Conservation (phyloP, 2,113 vertebrate genomes). For the Pongo pygmaeus region DNA sequence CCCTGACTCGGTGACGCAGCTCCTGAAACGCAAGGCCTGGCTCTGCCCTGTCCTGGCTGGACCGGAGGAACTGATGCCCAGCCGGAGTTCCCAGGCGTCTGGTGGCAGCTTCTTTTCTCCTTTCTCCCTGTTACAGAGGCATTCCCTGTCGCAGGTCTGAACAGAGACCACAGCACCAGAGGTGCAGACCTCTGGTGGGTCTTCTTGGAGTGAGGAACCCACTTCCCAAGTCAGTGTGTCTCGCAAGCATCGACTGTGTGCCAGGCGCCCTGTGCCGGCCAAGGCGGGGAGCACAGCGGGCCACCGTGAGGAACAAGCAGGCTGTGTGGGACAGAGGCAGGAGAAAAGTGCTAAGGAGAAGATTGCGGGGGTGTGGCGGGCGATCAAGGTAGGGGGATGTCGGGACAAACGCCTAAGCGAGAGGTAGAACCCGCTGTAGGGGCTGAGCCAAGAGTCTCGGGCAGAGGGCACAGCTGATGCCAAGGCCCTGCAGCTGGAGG, state of each 20-base stretch:
- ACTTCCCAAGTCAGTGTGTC: too few relatives aligned
- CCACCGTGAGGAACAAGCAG: too few relatives aligned
- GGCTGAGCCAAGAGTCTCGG: neutral
- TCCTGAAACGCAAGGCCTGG: accelerated
- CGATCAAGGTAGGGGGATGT: accelerated
- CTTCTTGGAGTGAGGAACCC: too few relatives aligned
- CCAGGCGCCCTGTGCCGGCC: too few relatives aligned
- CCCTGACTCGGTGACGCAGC: accelerated
- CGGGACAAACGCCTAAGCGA: accelerated
- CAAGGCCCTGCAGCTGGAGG: neutral
- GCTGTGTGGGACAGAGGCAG: accelerated
- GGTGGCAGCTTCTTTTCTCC: accelerated
- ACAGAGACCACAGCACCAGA: too few relatives aligned
- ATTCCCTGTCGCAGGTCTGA: too few relatives aligned
- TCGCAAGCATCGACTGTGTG: too few relatives aligned
- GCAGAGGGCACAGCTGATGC: neutral
- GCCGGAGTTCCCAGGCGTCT: accelerated
- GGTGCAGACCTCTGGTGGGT: too few relatives aligned
- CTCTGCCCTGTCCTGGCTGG: accelerated
- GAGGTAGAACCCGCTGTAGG: too few relatives aligned
- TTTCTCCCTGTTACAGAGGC: neutral
- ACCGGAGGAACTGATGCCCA: accelerated
- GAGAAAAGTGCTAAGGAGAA: accelerated
- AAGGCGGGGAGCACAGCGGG: too few relatives aligned
- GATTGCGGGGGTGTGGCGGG: accelerated